These are phyloP conservation scores for Perca flavescens DNA, from an alignment of 2,113 vertebrate species.

Conservation along the genomic window DNA sequence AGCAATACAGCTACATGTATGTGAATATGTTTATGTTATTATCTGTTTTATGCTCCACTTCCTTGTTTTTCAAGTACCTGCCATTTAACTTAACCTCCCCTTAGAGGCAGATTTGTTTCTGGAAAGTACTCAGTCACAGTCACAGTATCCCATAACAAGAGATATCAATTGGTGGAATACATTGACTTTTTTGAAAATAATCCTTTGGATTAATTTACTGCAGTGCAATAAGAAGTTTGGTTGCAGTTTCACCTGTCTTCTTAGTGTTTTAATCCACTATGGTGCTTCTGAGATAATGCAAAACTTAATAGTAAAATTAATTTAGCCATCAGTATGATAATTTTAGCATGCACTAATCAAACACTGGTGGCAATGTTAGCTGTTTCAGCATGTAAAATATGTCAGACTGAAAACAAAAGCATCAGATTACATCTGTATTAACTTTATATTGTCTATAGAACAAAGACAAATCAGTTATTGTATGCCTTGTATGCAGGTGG, in stretches of 20 bases:
- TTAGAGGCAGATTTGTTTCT: conserved; percentile 23
- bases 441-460: conserved; percentile 15
- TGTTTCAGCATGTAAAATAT: background rate
- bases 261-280: conserved; percentile 45
- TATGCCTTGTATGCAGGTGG: conserved; percentile 40
- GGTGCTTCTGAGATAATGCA: conserved; percentile 23
- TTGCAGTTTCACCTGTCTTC: conserved; percentile 50
- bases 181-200: conserved; percentile 57
- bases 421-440: conserved; percentile 14
- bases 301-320: conserved; percentile 10
- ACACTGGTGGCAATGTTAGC: background rate
- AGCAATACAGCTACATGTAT: background rate
- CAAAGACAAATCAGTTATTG: conserved; percentile 40
- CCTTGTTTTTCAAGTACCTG: background rate
- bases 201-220: conserved; percentile 49
- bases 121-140: conserved; percentile 14
- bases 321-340: conserved; percentile 15
- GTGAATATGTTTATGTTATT: background rate
- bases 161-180: conserved; percentile 56
- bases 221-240: conserved; percentile 40
- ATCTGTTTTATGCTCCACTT: background rate
- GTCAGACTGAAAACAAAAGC: conserved; percentile 4
- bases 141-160: conserved; percentile 21
- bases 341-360: conserved; percentile 14
- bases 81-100: background rate